Evolutionary conservation across 2,888 invertebrate species (phyloP), one percentile per base, ranked within the genome.

Genomic region (Phaedon cochleariae): DNA sequence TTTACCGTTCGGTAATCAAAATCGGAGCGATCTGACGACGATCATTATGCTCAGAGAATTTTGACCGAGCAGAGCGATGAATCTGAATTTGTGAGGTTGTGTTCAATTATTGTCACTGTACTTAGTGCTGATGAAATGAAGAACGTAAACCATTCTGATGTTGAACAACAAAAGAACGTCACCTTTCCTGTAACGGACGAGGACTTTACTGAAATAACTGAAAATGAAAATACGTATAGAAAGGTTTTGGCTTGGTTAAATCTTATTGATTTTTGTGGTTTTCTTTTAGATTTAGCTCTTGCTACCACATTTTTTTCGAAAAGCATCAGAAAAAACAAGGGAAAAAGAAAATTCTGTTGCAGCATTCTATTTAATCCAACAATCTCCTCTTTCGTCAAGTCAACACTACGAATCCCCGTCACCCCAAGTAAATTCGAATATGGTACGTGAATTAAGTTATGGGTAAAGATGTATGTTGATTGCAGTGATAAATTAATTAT

Each of bases 41-140:
- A 51, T 51, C 51, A 15, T 15, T 51, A n/a, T n/a, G 51, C 51
- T 51, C 51, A 22, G 20, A 51, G 21, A 15, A 26, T 20, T 51
- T 51, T 22, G 51, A 22, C 22, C 12, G 51, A 51, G 22, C 22
- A 17, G 9, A 15, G 21, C n/a, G 51, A 51, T 51, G n/a, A 22
- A n/a, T 51, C 22, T 22, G n/a, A 22, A 22, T 51, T 51, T 51
- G 21, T 51, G 51, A 22, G 51, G 51, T 51, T 51, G 15, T 9
- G 51, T 51, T 51, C 2, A 9, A 22, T 17, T 18, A 45, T 10
- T 34, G 48, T 21, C 12, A 20, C 21, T 48, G 51, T 22, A 21
- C 26, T 9, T 22, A 6, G 12, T 51, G 22, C 15, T n/a, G 20
- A 10, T 6, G 21, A 48, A 15, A 15, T 48, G 12, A 15, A 15